Evolutionary conservation across 2,113 vertebrate genomes (phyloP), one percentile per base, ranked within the genome.

Genomic region (Eurystomus gularis): DNA sequence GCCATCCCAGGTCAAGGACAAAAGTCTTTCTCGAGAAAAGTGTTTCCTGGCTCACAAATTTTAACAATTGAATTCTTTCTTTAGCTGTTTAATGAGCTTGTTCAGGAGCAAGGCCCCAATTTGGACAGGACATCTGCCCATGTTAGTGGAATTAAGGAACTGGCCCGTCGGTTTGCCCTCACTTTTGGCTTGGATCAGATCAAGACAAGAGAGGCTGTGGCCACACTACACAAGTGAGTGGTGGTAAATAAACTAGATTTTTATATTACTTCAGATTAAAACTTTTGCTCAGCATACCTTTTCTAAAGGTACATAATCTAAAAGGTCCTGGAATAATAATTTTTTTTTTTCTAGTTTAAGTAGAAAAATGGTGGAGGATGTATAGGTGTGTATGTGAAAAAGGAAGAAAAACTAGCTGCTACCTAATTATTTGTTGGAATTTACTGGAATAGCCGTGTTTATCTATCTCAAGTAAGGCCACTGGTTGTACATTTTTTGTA

Each of bases 151-250:
- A 99, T 99, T 96, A 99, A 99, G 96, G 99, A 99, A 93, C 96
- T 99, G 96, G 99, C 99, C 40, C 99, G 99, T 28, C 98, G 99
- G 39, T 99, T 99, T 68, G 99, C 99, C 75, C 99, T 99, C 95
- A 99, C 99, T 8, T 99, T 99, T 66, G 99, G 99, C 76, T 97
- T 99, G 98, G 99, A 99, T 97, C 99, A 99, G 97, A 99, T 99
- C 98, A 99, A 99, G 97, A 99, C 99, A 73, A 98, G 99, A 94
- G 99, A 99, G 97, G 99, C 99, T 20, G 99, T 99, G 64, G 99
- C 99, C 52, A 99, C 99, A 10, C 98, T 99, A 88, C 99, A 99
- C 98, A 99, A 99, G 99, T 99, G 97, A 98, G 99, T 98, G 76
- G 84, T 93, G 94, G 95, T 77, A 96, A 97, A 96, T 97, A 89